Evolutionary conservation across 2,888 invertebrate species (phyloP).

Genomic region (Dorcus hopei): DNA sequence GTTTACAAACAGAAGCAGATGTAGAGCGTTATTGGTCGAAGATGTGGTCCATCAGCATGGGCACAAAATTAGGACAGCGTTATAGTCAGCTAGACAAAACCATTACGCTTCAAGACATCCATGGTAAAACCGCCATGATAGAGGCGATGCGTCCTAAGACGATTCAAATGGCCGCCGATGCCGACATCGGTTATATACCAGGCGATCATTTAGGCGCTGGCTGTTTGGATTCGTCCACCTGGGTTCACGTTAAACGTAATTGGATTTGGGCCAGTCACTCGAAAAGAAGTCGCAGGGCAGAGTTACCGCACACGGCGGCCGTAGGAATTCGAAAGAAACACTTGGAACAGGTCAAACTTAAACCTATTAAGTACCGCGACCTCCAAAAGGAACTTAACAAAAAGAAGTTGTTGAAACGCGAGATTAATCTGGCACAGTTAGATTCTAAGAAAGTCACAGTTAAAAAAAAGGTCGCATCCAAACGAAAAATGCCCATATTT

Average conservation of each 20-base stretch:
- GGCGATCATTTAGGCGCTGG: conserved; percentile 72
- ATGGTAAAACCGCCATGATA: conserved; percentile 52
- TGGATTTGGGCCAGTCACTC: conserved; percentile 55
- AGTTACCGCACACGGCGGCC: neutral
- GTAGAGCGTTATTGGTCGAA: conserved; percentile 67
- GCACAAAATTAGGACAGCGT: conserved; percentile 59
- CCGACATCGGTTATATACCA: conserved; percentile 61
- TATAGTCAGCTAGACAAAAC: conserved; percentile 36
- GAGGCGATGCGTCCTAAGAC: conserved; percentile 47
- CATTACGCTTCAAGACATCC: conserved; percentile 51
- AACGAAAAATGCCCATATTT: conserved; percentile 1
- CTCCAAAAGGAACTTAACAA: conserved; percentile 11
- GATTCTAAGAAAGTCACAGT: conserved; percentile 10
- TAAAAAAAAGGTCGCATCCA: neutral
- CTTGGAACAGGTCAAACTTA: conserved; percentile 20
- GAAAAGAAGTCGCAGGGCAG: conserved; percentile 8
- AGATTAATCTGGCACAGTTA: conserved; percentile 1
- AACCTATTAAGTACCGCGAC: conserved; percentile 19
- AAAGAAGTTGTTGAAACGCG: conserved; percentile 7
- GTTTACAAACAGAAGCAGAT: conserved; percentile 54
- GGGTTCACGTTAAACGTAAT: conserved; percentile 62
- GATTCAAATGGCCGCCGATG: conserved; percentile 47
- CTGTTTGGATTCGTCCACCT: conserved; percentile 69
- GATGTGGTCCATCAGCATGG: conserved; percentile 64
- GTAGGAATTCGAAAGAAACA: conserved; percentile 17